Percentiles rank a stretch among this genome's conserved stretches.
Evolutionary conservation across 1,140 invertebrate genomes (phyloP).

Genomic region (Olivierus martensii): DNA sequence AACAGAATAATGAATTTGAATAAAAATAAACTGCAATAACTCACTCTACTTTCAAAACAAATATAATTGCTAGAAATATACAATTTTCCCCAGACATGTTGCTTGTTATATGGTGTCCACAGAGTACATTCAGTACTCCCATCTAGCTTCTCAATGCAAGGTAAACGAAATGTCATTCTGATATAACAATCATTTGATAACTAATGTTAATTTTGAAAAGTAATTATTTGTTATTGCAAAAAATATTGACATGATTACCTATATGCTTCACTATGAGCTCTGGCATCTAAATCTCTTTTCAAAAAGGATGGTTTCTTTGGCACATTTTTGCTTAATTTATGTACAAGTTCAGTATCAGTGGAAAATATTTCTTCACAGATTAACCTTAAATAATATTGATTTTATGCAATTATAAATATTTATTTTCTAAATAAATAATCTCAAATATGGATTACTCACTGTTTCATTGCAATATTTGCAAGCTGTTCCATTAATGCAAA

Average conservation of each 20-base stretch:
- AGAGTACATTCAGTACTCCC: conserved; percentile 76
- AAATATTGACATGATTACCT: conserved; percentile 26
- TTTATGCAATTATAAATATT: too few relatives aligned
- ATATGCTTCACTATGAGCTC: conserved; percentile 68
- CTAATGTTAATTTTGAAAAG: too few relatives aligned
- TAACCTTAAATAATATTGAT: too few relatives aligned
- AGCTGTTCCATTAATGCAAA: conserved; percentile 86
- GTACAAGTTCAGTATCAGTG: conserved; percentile 15
- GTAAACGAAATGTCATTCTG: conserved; percentile 69
- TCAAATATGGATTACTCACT: conserved; percentile 38
- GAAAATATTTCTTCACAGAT: conserved; percentile 20
- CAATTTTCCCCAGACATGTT: conserved; percentile 72
- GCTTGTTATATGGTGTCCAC: conserved; percentile 92
- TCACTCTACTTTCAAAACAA: conserved; percentile 88
- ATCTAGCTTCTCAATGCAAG: conserved; percentile 77
- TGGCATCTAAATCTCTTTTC: conserved; percentile 86
- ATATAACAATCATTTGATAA: conserved; percentile 9
- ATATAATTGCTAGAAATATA: conserved; percentile 90
- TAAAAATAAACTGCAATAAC: conserved; percentile 3
- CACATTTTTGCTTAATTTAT: conserved; percentile 51
- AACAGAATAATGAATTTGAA: neutral
- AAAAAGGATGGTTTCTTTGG: conserved; percentile 75
- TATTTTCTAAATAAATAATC: too few relatives aligned
- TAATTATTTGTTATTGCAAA: too few relatives aligned
- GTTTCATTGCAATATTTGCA: conserved; percentile 92